These are phyloP conservation scores for Crenichthys baileyi DNA, from an alignment of 2,797 vertebrate genomes.

Conservation along the genomic window DNA sequence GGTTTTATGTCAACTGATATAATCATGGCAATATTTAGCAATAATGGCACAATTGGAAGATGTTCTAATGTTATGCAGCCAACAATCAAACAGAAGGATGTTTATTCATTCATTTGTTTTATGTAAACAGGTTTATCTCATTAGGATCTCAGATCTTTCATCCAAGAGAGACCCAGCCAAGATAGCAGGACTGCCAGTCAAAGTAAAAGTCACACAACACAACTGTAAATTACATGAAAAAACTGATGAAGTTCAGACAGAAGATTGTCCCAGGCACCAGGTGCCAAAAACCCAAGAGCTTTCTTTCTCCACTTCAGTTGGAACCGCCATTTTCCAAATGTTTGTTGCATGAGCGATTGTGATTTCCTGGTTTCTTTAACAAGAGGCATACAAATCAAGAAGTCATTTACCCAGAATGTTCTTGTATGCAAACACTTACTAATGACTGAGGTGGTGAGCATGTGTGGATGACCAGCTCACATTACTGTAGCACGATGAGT, in stretches of 20 bases:
- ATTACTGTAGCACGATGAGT: too few species aligned
- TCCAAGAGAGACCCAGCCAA: neutral
- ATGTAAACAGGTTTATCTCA: neutral
- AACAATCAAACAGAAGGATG: neutral
- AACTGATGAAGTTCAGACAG: neutral
- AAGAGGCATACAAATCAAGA: neutral
- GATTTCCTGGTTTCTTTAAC: neutral
- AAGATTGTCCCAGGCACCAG: neutral
- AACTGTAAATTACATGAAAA: neutral
- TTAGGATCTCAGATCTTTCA: neutral
- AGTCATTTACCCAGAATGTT: neutral
- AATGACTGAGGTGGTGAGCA: neutral
- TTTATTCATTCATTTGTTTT: neutral
- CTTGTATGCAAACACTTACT: neutral
- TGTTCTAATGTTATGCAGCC: neutral
- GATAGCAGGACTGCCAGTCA: neutral
- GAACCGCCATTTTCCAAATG: neutral
- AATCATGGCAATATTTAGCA: neutral
- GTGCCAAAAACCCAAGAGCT: neutral
- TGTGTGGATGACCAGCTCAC: neutral
- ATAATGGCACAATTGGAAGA: neutral
- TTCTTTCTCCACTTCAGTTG: neutral
- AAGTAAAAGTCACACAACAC: neutral
- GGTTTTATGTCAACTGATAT: neutral
- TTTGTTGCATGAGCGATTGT: neutral